Evolutionary conservation across 2,888 invertebrate genomes (phyloP).

Genomic region (Rhamnusium bicolor): DNA sequence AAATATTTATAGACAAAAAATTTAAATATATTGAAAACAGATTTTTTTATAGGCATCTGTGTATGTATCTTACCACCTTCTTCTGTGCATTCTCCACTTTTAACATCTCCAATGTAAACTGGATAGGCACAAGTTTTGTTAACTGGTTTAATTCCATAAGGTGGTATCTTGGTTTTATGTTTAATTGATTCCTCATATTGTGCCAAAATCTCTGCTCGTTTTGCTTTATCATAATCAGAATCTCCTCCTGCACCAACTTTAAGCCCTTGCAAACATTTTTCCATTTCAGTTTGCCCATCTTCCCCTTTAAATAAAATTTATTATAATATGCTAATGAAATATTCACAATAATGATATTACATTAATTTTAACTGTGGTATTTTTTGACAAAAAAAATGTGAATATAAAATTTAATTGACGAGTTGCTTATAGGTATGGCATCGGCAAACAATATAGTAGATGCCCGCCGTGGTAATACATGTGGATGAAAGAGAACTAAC

Average conservation of each 20-base stretch:
- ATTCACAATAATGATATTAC: not conserved
- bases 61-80: conserved; percentile 53
- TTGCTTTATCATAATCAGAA: conserved; percentile 54
- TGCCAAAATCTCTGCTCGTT: conserved; percentile 57
- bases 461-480: no score
- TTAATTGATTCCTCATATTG: conserved; percentile 65
- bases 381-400: no score
- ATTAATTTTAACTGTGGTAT: no score
- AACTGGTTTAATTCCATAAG: conserved; percentile 66
- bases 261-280: conserved; percentile 63
- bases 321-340: not conserved
- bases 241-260: conserved; percentile 55
- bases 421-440: no score
- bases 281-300: conserved; percentile 60
- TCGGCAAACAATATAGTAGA: no score
- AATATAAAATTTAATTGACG: no score
- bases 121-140: conserved; percentile 64
- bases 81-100: conserved; percentile 61
- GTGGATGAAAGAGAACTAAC: no score
- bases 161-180: conserved; percentile 60
- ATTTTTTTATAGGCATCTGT: no score
- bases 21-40: no score
- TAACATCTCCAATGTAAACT: conserved; percentile 61
- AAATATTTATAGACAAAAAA: no score
- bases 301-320: conserved; percentile 44